Conservation (phyloP, 53 echinoderm and acorn worm genomes). For the Zoroaster sp. region DNA sequence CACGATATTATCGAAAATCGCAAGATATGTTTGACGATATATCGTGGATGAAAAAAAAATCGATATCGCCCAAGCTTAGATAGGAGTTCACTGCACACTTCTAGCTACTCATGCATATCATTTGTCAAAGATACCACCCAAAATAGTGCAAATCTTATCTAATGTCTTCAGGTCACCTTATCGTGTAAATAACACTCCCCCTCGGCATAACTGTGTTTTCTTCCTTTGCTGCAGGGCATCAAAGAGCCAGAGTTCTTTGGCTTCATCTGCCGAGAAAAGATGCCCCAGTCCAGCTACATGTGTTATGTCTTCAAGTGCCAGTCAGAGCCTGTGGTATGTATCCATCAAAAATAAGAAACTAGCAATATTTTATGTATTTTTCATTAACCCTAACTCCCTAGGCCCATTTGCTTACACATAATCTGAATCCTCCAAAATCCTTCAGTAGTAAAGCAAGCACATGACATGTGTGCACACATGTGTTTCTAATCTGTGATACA, state of each 20-base stretch:
- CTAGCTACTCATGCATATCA: not conserved
- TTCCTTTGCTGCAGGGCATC: constrained; percentile 74
- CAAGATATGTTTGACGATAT: no score
- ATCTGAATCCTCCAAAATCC: no score
- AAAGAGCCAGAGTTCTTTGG: constrained; percentile 97
- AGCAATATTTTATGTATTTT: no score
- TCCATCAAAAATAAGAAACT: no score
- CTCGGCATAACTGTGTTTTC: not conserved
- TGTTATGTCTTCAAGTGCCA: constrained; percentile 99
- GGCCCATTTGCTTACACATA: no score
- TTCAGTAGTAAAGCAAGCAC: no score
- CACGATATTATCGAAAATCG: no score
- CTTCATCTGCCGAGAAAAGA: constrained; percentile 90
- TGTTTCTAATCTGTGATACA: no score
- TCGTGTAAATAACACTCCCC: not conserved
- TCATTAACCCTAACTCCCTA: no score
- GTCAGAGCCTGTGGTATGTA: constrained; percentile 89
- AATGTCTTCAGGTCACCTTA: not conserved
- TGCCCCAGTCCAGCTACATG: constrained; percentile 72
- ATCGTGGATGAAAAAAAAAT: no score
- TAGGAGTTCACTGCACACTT: not conserved
- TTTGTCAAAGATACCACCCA: not conserved
- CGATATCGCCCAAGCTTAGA: no score
- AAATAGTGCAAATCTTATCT: not conserved
- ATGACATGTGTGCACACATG: no score